These are phyloP conservation scores for Tachina fera DNA, from an alignment of 2,888 invertebrate genomes.

Conservation along the genomic window DNA sequence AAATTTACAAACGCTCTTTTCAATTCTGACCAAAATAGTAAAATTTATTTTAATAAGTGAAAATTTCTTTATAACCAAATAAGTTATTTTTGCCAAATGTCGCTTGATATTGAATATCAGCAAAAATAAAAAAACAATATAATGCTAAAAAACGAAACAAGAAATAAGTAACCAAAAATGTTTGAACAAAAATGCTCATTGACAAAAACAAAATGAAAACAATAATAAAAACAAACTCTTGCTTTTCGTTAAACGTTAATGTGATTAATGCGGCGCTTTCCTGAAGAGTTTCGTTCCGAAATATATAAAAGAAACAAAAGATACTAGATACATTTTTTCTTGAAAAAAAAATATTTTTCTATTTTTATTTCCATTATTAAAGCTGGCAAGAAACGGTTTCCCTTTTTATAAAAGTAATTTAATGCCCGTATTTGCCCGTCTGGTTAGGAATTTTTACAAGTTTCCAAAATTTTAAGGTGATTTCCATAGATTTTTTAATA, in stretches of 20 bases:
- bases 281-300: conserved; percentile 41
- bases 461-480: not conserved
- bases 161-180: conserved; percentile 29
- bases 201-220: conserved; percentile 1
- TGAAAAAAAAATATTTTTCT: not conserved
- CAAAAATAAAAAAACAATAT: conserved; percentile 51
- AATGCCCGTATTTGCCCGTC: conserved; percentile 30
- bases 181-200: not conserved
- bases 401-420: conserved; percentile 50
- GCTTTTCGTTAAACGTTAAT: conserved; percentile 24
- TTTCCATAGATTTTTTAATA: conserved; percentile 34
- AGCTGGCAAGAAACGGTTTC: conserved; percentile 34
- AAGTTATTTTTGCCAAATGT: conserved; percentile 52
- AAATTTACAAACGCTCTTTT: conserved; percentile 29
- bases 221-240: not conserved
- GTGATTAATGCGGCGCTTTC: conserved; percentile 66
- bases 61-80: conserved; percentile 72
- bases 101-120: conserved; percentile 56
- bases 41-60: conserved; percentile 74
- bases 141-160: conserved; percentile 30
- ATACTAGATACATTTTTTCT: conserved; percentile 4
- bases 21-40: conserved; percentile 68
- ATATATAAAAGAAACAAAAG: conserved; percentile 4
- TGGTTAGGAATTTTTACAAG: conserved; percentile 21
- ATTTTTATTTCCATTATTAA: not conserved